Evolutionary conservation across 2,113 vertebrate genomes (phyloP).

Genomic region (Naja naja): DNA sequence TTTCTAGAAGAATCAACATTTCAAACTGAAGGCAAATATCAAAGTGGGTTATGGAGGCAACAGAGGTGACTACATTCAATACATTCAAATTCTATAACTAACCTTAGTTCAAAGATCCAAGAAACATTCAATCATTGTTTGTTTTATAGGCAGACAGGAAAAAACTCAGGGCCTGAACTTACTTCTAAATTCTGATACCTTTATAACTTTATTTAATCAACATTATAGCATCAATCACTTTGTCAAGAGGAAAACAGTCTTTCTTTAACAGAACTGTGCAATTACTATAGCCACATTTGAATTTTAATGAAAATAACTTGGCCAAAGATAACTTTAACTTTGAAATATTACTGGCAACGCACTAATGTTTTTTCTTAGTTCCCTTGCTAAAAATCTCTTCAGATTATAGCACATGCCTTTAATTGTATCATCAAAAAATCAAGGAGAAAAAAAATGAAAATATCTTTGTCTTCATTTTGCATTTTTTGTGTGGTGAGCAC

Average conservation of each 20-base stretch:
- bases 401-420: background rate
- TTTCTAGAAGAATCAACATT: background rate
- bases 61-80: background rate
- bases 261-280: background rate
- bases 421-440: background rate
- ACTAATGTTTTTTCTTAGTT: background rate
- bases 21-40: background rate
- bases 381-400: background rate
- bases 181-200: background rate
- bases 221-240: background rate
- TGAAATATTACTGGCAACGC: background rate
- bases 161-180: background rate
- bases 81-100: background rate
- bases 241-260: background rate
- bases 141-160: background rate
- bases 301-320: background rate
- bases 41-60: background rate
- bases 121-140: background rate
- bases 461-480: background rate
- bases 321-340: background rate
- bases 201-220: background rate
- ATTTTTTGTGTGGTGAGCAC: background rate
- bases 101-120: background rate
- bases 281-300: background rate
- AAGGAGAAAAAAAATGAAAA: background rate